Percentiles rank a stretch among this genome's conserved stretches.
Evolutionary conservation across 2,888 invertebrate genomes (phyloP).

Genomic region (Monochamus alternatus): DNA sequence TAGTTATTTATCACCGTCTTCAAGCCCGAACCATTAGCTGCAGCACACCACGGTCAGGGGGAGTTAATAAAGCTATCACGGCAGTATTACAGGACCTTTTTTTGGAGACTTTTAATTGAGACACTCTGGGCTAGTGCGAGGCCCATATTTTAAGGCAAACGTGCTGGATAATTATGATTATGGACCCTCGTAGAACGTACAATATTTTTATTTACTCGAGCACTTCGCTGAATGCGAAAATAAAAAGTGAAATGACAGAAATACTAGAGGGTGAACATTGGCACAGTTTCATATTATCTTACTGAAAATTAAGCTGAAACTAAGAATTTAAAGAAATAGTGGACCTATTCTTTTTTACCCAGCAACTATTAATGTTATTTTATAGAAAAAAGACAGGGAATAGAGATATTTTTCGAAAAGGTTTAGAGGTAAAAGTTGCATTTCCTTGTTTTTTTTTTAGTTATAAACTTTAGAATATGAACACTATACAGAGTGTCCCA

Average conservation of each 20-base stretch:
- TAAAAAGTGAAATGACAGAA: neutral
- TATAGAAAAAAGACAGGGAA: too few relatives aligned
- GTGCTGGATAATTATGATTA: too few relatives aligned
- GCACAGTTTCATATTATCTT: neutral
- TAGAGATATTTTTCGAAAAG: too few relatives aligned
- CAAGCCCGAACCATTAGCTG: slow-evolving; percentile 62
- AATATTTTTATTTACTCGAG: neutral
- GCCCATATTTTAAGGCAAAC: neutral
- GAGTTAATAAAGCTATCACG: slow-evolving; percentile 67
- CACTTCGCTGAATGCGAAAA: neutral
- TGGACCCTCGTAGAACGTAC: too few relatives aligned
- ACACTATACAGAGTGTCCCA: too few relatives aligned
- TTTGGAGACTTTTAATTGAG: slow-evolving; percentile 18
- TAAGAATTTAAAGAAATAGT: too few relatives aligned
- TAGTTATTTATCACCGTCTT: slow-evolving; percentile 67
- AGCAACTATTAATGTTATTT: too few relatives aligned
- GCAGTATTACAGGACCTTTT: slow-evolving; percentile 57
- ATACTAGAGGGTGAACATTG: neutral
- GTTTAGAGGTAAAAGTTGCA: too few relatives aligned
- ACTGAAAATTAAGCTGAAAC: too few relatives aligned
- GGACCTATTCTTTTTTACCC: too few relatives aligned
- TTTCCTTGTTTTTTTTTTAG: too few relatives aligned
- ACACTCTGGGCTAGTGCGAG: slow-evolving; percentile 2
- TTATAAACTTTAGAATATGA: too few relatives aligned
- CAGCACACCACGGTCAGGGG: slow-evolving; percentile 62